Conservation (phyloP, 2,797 vertebrate genomes). For the Crax fasciolata region DNA sequence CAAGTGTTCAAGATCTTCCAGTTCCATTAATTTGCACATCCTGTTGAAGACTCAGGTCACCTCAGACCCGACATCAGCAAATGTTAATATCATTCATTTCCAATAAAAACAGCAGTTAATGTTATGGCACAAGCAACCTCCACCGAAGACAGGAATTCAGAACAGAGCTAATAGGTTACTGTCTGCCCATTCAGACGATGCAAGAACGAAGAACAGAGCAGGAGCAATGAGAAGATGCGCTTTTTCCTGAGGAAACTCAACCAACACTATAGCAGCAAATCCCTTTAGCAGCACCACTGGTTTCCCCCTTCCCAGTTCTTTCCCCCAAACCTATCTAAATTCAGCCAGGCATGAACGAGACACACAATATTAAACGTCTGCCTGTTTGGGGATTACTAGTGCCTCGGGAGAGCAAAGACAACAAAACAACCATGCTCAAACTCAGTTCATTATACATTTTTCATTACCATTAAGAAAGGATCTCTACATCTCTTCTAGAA, state of each 20-base stretch:
- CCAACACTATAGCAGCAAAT: not conserved
- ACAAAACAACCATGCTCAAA: not conserved
- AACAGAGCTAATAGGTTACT: not conserved
- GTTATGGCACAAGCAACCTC: not conserved
- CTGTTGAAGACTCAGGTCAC: not conserved
- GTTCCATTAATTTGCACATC: slow-evolving; percentile 2
- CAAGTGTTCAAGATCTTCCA: slow-evolving; percentile 4
- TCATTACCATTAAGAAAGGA: not conserved
- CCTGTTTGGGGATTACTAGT: not conserved
- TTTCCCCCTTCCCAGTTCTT: not conserved
- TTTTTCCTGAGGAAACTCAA: not conserved
- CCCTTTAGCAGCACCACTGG: not conserved
- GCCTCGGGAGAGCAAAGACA: not conserved
- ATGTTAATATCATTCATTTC: not conserved
- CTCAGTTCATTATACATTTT: not conserved
- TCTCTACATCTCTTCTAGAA: not conserved
- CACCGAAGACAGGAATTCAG: not conserved
- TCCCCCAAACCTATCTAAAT: not conserved
- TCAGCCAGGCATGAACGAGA: not conserved
- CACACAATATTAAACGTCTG: not conserved
- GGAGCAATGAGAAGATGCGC: not conserved
- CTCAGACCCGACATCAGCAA: slow-evolving; percentile 1
- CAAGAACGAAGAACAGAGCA: not conserved
- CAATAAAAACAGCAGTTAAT: slow-evolving; percentile 10
- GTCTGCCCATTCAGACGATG: not conserved